Percentiles rank a stretch among this genome's conserved stretches.
These are phyloP conservation scores for Aleiodes sp. DNA, from an alignment of 1,140 invertebrate species.

Conservation along the genomic window DNA sequence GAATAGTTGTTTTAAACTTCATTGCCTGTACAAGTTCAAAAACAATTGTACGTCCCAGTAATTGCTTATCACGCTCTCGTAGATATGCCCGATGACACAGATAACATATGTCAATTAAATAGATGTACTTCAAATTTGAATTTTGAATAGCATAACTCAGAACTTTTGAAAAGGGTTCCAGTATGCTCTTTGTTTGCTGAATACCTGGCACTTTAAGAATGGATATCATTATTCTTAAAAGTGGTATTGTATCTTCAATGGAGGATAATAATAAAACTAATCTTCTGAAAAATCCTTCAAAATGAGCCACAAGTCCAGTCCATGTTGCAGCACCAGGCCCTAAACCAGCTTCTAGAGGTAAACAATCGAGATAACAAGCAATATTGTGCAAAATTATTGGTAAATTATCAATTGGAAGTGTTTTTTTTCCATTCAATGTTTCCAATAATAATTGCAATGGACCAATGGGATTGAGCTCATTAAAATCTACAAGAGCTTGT, in stretches of 20 bases:
- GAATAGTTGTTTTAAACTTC: conserved; percentile 93
- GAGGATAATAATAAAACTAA: conserved; percentile 78
- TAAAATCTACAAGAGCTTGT: conserved; percentile 94
- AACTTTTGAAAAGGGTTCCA: conserved; percentile 97
- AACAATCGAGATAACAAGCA: conserved; percentile 90
- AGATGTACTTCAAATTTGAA: conserved; percentile 83
- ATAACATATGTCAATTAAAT: conserved; percentile 88
- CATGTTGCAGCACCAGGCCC: conserved; percentile 76
- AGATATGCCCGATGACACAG: conserved; percentile 88
- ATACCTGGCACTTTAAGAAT: conserved; percentile 87
- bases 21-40: conserved; percentile 95
- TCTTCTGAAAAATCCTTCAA: conserved; percentile 86
- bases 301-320: conserved; percentile 81
- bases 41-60: conserved; percentile 88
- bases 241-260: conserved; percentile 78
- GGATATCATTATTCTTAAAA: conserved; percentile 86
- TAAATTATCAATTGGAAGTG: conserved; percentile 79
- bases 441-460: conserved; percentile 81
- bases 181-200: conserved; percentile 79
- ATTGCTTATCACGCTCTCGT: conserved; percentile 92
- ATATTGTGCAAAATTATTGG: conserved; percentile 86
- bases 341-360: conserved; percentile 84
- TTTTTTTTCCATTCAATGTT: conserved; percentile 89
- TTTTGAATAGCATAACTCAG: conserved; percentile 91
- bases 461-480: conserved; percentile 93